phyloP scores from a whole-genome alignment of 2,113 vertebrate species.

The Pituophis catenifer region DNA sequence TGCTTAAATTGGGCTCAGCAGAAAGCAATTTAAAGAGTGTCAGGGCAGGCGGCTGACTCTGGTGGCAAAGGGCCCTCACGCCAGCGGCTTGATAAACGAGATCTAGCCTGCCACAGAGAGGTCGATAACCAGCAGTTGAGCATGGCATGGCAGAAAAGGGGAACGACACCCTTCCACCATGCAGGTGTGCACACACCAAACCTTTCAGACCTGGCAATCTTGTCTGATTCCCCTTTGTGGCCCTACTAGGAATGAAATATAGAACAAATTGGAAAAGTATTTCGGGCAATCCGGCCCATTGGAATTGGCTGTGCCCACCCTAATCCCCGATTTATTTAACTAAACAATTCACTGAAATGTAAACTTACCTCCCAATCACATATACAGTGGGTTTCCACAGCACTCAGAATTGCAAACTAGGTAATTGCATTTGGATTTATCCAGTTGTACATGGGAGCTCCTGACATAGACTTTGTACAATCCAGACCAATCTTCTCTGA shows the following conservation, averaged over 20 bases:
- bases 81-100: slow-evolving; percentile 48
- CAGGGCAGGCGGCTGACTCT: slow-evolving; percentile 44
- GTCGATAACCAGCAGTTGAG: slow-evolving; percentile 39
- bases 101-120: slow-evolving; percentile 27
- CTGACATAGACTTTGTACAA: not conserved
- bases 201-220: not conserved
- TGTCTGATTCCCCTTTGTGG: not conserved
- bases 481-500: not conserved
- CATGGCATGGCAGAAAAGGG: not conserved
- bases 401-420: not conserved
- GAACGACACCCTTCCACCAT: not conserved
- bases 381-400: not conserved
- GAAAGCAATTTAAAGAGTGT: slow-evolving; percentile 54
- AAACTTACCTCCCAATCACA: not conserved
- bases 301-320: not conserved
- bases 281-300: not conserved
- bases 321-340: not conserved
- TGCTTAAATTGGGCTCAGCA: slow-evolving; percentile 48
- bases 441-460: not conserved
- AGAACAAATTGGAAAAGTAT: not conserved
- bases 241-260: not conserved
- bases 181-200: not conserved
- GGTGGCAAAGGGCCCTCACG: slow-evolving; percentile 38
- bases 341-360: not conserved
- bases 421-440: not conserved